Base-by-base conservation (phyloP, 2,888 invertebrate species). In the Psylliodes chrysocephalus region DNA sequence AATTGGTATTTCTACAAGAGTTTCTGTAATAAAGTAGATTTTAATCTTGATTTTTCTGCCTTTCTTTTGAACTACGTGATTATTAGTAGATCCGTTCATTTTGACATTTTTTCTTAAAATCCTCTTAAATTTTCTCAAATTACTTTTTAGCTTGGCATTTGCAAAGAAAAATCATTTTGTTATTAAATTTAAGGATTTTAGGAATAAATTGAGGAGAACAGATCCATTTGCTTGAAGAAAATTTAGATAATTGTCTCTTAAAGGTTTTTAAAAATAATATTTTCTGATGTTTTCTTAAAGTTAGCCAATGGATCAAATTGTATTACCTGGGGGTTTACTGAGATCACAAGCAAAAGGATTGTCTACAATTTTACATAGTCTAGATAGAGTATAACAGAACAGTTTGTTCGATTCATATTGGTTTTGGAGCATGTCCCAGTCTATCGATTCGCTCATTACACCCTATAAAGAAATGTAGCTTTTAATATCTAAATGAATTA, bases 381-480 rank as follows among this genome's bases (percentile, higher is more conserved):
- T 93, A n/a, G 91, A 90, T 1, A 97, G 86, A 75, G 93, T 92
- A 73, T 94, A 90, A 74, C 91, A 87, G 81, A 92, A 96, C 28
- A 88, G 85, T 64, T 90, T 89, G 81, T 96, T 91, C 5, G 91
- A 88, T 72, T 90, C 88, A 82, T 93, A 97, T 80, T 98, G 96
- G 47, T 90, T 87, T 83, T 96, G 93, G 57, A 98, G 84, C 71
- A 94, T 85, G 73, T 93, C 90, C 98, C 98, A 98, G 79, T 96
- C 93, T 76, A 98, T 96, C 0, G 96, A 94, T 71, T 92, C 91
- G 73, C 96, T 94, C 92, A 98, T 92, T 2, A 97, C 97, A 47
- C 97, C 97, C 92, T 96, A 83, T 38, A 85, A 83, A 71, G 28
- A 19, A 60, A 49, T 28, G 14, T 28, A 15, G 10, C 10, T 22